Percentiles rank a stretch among this genome's conserved stretches.
phyloP scores from a whole-genome alignment of 2,797 vertebrate species.

The Sebastes dallii region DNA sequence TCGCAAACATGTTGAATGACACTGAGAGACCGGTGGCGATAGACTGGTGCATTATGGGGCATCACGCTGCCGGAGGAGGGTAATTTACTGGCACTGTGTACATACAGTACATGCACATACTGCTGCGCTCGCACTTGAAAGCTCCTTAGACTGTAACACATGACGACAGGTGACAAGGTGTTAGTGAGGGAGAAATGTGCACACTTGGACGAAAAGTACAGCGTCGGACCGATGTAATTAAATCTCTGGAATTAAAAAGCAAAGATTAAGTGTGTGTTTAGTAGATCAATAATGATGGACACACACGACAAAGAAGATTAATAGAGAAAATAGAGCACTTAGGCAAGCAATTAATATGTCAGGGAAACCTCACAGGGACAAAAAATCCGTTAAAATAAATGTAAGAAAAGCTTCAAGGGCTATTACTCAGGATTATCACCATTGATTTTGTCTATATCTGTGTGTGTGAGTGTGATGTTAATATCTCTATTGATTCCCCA shows the following conservation, averaged over 20 bases:
- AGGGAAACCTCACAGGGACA: constrained; percentile 47
- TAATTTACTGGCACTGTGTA: constrained; percentile 27
- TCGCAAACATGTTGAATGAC: constrained; percentile 63
- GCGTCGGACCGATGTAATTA: constrained; percentile 64
- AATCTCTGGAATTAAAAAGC: constrained; percentile 59
- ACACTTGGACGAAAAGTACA: constrained; percentile 16
- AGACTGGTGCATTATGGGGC: constrained; percentile 12
- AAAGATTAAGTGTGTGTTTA: constrained; percentile 71
- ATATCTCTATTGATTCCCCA: constrained; percentile 64
- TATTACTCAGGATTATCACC: constrained; percentile 67
- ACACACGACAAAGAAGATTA: constrained; percentile 73
- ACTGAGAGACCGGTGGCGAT: constrained; percentile 30
- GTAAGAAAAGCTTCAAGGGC: constrained; percentile 48
- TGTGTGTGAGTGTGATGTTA: constrained; percentile 47
- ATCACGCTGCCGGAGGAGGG: background rate
- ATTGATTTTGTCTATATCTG: constrained; percentile 66
- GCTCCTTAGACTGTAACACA: constrained; percentile 25
- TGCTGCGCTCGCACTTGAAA: constrained; percentile 19
- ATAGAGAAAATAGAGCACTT: constrained; percentile 70
- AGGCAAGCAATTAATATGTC: constrained; percentile 71
- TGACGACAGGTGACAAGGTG: constrained; percentile 46
- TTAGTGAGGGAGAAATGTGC: background rate
- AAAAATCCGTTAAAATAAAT: constrained; percentile 50
- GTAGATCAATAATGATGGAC: constrained; percentile 73
- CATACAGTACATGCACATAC: background rate